Evolutionary conservation across 2,113 vertebrate species (phyloP).

Genomic region (Gopherus evgoodei): DNA sequence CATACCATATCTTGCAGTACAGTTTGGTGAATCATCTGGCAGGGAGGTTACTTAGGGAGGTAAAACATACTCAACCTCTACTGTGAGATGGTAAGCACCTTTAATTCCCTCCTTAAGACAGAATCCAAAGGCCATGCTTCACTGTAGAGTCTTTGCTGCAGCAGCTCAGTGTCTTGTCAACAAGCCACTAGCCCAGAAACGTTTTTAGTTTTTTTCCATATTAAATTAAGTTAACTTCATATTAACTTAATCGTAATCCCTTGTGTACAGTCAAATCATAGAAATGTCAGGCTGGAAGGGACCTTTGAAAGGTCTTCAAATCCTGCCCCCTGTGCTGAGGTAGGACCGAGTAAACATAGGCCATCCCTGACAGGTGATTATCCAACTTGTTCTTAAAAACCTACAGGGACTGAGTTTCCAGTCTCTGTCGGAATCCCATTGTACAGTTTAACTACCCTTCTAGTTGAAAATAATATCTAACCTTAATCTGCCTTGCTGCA

Average conservation of each 20-base stretch:
- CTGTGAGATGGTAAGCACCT: background rate
- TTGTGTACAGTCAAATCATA: too few species aligned
- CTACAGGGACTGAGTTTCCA: too few species aligned
- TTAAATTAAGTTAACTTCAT: slow-evolving; percentile 41
- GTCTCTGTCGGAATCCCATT: too few species aligned
- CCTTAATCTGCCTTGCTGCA: background rate
- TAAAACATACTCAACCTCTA: background rate
- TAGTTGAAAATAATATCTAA: too few species aligned
- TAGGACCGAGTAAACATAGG: too few species aligned
- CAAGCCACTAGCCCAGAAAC: slow-evolving; percentile 22
- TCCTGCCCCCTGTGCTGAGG: too few species aligned
- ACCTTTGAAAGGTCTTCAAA: too few species aligned
- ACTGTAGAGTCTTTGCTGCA: slow-evolving; percentile 3
- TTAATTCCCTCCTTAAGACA: background rate
- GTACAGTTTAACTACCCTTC: too few species aligned
- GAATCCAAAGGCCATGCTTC: background rate
- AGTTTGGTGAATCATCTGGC: background rate
- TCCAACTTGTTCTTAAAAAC: too few species aligned
- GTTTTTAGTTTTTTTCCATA: slow-evolving; percentile 56
- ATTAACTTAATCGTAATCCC: too few species aligned
- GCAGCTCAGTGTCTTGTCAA: slow-evolving; percentile 48
- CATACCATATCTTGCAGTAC: background rate
- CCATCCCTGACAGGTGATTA: too few species aligned
- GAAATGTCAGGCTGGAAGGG: too few species aligned
- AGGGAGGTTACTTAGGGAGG: background rate